Conservation (phyloP, 35 echinoderm and acorn worm species). For the Anneissia japonica region DNA sequence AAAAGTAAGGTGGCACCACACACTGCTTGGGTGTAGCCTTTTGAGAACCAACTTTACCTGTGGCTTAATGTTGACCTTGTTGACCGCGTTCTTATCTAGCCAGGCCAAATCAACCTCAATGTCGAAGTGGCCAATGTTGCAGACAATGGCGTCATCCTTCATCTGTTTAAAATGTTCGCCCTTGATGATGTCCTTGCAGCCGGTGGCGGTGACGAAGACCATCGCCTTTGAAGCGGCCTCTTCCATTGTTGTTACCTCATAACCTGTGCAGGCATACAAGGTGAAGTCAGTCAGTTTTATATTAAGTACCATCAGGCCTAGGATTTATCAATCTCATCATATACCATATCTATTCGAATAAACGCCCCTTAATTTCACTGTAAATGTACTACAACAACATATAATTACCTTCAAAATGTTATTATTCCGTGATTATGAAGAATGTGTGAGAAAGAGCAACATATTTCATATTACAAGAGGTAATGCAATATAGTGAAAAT, state of each 20-base stretch:
- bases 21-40: not conserved
- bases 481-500: too few species aligned
- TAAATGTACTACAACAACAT: too few species aligned
- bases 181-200: slow-evolving; percentile 78
- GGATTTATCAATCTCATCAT: too few species aligned
- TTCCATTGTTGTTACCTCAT: slow-evolving; percentile 93
- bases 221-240: slow-evolving; percentile 63
- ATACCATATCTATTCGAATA: too few species aligned
- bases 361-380: too few species aligned
- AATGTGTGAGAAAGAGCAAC: too few species aligned
- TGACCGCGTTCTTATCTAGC: slow-evolving; percentile 49
- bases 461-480: too few species aligned
- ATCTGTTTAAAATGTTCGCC: slow-evolving; percentile 63
- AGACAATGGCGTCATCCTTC: slow-evolving; percentile 89
- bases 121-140: slow-evolving; percentile 99
- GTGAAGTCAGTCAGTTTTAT: too few species aligned
- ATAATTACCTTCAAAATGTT: too few species aligned
- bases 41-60: slow-evolving; percentile 66
- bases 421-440: too few species aligned
- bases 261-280: slow-evolving; percentile 67
- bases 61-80: slow-evolving; percentile 87
- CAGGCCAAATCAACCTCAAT: slow-evolving; percentile 86
- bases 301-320: too few species aligned
- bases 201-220: slow-evolving; percentile 88
- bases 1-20: not conserved